Evolutionary conservation across 2,113 vertebrate species (phyloP), one percentile per base, ranked within the genome.

Genomic region (Corythoichthys haematopterus): DNA sequence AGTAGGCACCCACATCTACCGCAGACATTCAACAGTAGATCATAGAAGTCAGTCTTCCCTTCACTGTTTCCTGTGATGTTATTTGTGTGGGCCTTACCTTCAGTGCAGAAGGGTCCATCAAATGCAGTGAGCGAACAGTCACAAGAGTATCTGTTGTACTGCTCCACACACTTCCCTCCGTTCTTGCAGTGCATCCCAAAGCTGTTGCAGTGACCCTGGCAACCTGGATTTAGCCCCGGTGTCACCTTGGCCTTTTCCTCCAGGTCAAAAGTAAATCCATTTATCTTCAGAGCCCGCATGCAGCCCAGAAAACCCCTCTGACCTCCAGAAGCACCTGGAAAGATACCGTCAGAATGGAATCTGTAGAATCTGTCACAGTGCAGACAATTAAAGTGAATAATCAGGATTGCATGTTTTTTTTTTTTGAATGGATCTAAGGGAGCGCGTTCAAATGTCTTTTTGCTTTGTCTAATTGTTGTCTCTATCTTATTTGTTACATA

Each of bases 221-320:
- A 99, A 20, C 97, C 96, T 0, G 96, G 93, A 69, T 93, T 95
- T 61, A 98, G 96, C 2, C 94, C 96, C 0, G 92, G 91, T 0
- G 94, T 96, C 55, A 93, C 87, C 71, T 90, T 93, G 0, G 97
- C 96, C 77, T 92, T 94, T 50, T 92, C 93, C 63, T 96, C 95
- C 66, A 99, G 91, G 88, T 99, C 95, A 78, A 97, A 88, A 0
- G 93, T 95, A 59, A 95, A 84, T 0, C 96, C 95, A 0, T 97
- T 98, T 89, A 99, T 93, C 83, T 90, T 92, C 60, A 99, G 85
- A 0, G 95, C 93, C 3, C 95, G 93, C 70, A 99, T 96, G 76
- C 97, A 99, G 36, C 97, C 97, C 10, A 98, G 90, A 84, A 98
- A 96, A 9, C 96, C 95, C 37, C 92, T 92, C 82, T 98, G 95